Evolutionary conservation across 2,888 invertebrate species (phyloP).

Genomic region (Shargacucullia verbasci): DNA sequence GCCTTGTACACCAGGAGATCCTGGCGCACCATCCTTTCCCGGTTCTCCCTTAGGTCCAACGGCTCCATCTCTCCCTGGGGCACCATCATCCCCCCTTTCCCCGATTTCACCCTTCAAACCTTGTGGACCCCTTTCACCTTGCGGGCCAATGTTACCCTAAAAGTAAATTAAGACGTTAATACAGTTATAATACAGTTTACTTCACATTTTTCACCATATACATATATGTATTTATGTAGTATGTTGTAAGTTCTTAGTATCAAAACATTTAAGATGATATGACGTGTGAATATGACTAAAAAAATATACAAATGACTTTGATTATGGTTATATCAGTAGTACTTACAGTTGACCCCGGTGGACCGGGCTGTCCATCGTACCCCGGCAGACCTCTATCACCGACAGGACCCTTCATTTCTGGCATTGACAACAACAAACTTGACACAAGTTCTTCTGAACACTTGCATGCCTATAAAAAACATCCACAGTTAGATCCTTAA

Average conservation of each 20-base stretch:
- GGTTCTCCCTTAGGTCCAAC: conserved; percentile 23
- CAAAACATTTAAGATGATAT: no score
- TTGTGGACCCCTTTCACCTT: conserved; percentile 90
- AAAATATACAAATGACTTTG: no score
- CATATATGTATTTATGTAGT: no score
- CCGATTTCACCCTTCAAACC: conserved; percentile 90
- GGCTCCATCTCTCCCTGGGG: conserved; percentile 22
- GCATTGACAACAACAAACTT: conserved; percentile 68
- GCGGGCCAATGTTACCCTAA: conserved; percentile 91
- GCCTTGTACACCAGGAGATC: conserved; percentile 91
- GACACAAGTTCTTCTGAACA: conserved; percentile 73
- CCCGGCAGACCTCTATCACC: conserved; percentile 87
- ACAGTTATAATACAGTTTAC: no score
- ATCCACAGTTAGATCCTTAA: neutral
- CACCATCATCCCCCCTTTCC: conserved; percentile 71
- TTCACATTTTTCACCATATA: no score
- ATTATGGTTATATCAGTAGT: neutral
- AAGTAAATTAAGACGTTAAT: conserved; percentile 25
- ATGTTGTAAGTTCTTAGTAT: no score
- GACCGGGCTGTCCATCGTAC: conserved; percentile 64
- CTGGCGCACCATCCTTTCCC: conserved; percentile 86
- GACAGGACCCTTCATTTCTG: conserved; percentile 85
- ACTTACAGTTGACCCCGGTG: conserved; percentile 55
- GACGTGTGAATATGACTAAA: no score
- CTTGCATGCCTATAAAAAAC: conserved; percentile 66